These are phyloP conservation scores for Ascidia mentula DNA, from an alignment of 23 tunicate species.

Conservation along the genomic window DNA sequence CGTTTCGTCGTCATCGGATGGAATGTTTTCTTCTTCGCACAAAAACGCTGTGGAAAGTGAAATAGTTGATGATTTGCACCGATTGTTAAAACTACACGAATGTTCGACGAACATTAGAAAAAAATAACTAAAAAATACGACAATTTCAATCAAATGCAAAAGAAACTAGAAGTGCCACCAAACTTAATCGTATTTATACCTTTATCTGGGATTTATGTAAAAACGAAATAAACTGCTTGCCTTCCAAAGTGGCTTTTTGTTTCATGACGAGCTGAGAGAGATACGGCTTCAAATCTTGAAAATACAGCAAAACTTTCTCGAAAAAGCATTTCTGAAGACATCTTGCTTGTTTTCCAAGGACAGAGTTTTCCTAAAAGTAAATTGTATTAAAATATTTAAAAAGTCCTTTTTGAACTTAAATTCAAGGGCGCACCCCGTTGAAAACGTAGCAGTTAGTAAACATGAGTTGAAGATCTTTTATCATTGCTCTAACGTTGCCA, in stretches of 20 bases:
- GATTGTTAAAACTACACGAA: no score
- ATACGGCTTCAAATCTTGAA: background rate
- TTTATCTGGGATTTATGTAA: no score
- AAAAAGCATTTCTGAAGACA: background rate
- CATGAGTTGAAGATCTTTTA: conserved; percentile 42
- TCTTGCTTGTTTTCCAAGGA: background rate
- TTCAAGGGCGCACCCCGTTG: conserved; percentile 44
- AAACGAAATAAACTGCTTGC: no score
- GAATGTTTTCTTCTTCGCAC: background rate
- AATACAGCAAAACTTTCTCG: background rate
- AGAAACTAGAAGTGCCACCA: no score
- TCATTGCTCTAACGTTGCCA: conserved; percentile 19
- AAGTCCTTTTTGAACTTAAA: background rate
- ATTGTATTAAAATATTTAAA: background rate
- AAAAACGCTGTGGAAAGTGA: no score
- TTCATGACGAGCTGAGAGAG: background rate
- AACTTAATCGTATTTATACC: no score
- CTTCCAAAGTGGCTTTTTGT: background rate
- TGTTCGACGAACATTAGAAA: no score
- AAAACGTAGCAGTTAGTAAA: conserved; percentile 56
- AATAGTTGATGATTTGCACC: no score
- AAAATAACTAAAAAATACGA: no score
- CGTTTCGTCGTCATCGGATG: background rate
- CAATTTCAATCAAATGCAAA: no score
- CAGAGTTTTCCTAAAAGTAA: background rate